These are phyloP conservation scores for Sebastes steindachneri DNA, from an alignment of 2,797 vertebrate genomes.

Conservation along the genomic window DNA sequence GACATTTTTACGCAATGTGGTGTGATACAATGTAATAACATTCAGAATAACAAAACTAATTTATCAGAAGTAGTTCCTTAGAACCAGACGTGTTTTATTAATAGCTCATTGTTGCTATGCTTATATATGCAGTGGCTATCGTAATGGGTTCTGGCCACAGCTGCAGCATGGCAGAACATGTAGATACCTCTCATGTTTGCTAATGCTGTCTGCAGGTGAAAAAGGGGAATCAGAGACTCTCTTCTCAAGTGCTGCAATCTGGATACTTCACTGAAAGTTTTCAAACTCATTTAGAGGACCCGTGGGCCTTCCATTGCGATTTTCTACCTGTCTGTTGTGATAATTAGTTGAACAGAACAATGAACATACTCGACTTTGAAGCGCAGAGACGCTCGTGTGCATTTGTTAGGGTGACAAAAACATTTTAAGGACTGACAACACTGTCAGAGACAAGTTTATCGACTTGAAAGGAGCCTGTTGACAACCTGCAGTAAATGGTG, in stretches of 20 bases:
- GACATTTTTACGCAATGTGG: background rate
- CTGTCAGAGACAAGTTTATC: background rate
- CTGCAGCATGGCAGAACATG: constrained; percentile 14
- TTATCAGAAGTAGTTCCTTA: background rate
- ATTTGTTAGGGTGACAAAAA: constrained; percentile 1
- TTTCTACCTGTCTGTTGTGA: constrained; percentile 4
- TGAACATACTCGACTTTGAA: background rate
- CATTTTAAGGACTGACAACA: background rate
- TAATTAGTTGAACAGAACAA: constrained; percentile 19
- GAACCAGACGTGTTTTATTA: background rate
- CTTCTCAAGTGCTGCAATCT: constrained; percentile 6
- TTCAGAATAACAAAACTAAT: background rate
- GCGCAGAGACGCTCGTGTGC: background rate
- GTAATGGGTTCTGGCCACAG: constrained; percentile 36
- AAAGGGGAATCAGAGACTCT: constrained; percentile 15
- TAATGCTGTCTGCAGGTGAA: constrained; percentile 51
- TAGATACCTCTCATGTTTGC: constrained; percentile 35
- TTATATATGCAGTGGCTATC: constrained; percentile 2
- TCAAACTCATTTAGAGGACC: constrained; percentile 16
- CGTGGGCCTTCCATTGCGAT: background rate
- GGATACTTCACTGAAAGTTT: constrained; percentile 27
- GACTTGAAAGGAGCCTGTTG: constrained; percentile 12
- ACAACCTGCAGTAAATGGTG: constrained; percentile 17
- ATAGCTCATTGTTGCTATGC: background rate
- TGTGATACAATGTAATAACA: background rate